A percentile compares a stretch with the other conserved stretches of the same genome.
These are phyloP conservation scores for Ooceraea biroi DNA, from an alignment of 1,140 invertebrate species.

Conservation along the genomic window DNA sequence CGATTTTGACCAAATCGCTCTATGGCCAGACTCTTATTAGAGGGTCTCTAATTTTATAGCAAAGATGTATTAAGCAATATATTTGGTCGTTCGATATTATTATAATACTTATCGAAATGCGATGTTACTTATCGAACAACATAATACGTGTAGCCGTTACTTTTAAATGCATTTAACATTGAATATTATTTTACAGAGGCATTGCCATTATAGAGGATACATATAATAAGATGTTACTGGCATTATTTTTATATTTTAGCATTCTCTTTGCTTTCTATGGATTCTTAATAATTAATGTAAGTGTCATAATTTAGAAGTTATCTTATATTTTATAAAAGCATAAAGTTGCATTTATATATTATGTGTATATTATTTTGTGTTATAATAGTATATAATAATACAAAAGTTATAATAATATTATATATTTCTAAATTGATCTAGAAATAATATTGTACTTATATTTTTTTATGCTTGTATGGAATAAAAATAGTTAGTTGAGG, in stretches of 20 bases:
- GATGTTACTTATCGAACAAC: background rate
- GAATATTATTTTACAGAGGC: constrained; percentile 15
- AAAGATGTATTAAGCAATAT: too few relatives aligned
- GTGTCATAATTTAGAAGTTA: background rate
- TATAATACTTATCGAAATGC: too few relatives aligned
- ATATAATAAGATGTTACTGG: constrained; percentile 15
- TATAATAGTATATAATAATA: too few relatives aligned
- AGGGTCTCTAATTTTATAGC: too few relatives aligned
- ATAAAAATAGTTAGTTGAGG: background rate
- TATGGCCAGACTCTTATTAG: too few relatives aligned
- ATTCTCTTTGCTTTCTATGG: background rate
- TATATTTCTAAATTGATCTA: background rate
- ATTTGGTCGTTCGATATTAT: too few relatives aligned
- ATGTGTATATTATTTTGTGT: background rate
- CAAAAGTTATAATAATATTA: too few relatives aligned
- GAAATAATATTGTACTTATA: background rate
- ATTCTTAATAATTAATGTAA: constrained; percentile 23
- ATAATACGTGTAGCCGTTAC: background rate
- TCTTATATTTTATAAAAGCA: background rate
- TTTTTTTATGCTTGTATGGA: background rate
- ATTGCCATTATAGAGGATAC: constrained; percentile 20
- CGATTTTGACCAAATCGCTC: too few relatives aligned
- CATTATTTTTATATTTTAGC: constrained; percentile 10
- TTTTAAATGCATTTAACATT: background rate
- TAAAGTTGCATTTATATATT: background rate